These are phyloP conservation scores for Cyrtodaria siliqua DNA, from an alignment of 2,888 invertebrate genomes.

Conservation along the genomic window DNA sequence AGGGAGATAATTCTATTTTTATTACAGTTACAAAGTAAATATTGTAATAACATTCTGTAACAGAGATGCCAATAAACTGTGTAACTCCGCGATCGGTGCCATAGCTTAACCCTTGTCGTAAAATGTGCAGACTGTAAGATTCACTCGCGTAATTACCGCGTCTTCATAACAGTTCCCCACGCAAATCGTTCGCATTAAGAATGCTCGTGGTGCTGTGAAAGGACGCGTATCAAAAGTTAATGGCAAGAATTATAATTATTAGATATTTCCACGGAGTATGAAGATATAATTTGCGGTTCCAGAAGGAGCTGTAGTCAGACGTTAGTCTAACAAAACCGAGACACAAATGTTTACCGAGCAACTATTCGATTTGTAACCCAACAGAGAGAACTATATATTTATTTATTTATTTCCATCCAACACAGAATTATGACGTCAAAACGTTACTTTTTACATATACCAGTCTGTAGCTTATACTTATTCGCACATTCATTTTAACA, in stretches of 20 bases:
- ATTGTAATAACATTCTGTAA: too few species aligned
- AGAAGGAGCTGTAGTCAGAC: background rate
- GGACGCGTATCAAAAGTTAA: slow-evolving; percentile 11
- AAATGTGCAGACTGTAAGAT: slow-evolving; percentile 2
- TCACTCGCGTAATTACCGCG: slow-evolving; percentile 9
- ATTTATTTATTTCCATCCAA: too few species aligned
- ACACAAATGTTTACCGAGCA: slow-evolving; percentile 11
- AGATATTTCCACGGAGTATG: slow-evolving; percentile 7
- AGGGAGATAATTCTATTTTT: too few species aligned
- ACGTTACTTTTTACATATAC: too few species aligned
- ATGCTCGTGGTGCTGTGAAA: background rate
- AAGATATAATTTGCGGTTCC: background rate
- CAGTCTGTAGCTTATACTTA: too few species aligned
- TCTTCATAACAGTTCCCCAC: slow-evolving; percentile 11
- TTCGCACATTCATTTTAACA: too few species aligned
- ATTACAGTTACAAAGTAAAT: too few species aligned
- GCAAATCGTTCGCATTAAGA: background rate
- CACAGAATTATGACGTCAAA: too few species aligned
- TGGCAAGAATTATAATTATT: slow-evolving; percentile 16
- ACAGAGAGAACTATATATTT: too few species aligned
- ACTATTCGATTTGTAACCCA: background rate
- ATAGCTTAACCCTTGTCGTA: slow-evolving; percentile 6
- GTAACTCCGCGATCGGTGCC: slow-evolving; percentile 8
- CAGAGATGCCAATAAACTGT: background rate
- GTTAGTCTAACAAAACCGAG: slow-evolving; percentile 4